phyloP scores from a whole-genome alignment of 37 sponge, comb jelly and placozoan genomes.

The Ianthella basta region DNA sequence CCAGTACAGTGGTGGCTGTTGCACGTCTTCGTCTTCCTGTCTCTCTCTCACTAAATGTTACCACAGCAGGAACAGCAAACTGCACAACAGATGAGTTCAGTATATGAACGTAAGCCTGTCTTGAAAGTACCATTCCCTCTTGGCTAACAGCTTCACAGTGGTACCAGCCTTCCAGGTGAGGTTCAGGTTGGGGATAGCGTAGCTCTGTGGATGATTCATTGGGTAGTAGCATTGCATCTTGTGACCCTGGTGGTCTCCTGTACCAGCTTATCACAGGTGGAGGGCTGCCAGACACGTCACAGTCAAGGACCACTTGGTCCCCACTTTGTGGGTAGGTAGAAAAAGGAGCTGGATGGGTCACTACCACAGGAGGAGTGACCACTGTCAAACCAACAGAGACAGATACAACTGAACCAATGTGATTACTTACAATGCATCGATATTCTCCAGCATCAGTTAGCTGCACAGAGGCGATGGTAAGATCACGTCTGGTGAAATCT shows the following conservation, averaged over 20 bases:
- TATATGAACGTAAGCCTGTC: not conserved
- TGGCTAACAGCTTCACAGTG: not conserved
- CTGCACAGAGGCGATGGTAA: not conserved
- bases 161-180: not conserved
- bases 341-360: not conserved
- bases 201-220: not conserved
- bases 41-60: not conserved
- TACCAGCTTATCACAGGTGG: constrained; percentile 10
- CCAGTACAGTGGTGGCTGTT: not conserved
- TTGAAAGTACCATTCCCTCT: not conserved
- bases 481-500: not conserved
- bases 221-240: not conserved
- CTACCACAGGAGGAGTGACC: not conserved
- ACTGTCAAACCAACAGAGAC: not conserved
- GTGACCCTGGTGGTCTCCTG: not conserved
- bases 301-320: not conserved
- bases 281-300: not conserved
- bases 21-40: not conserved
- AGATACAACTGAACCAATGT: not conserved
- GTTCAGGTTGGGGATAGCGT: not conserved
- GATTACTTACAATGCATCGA: constrained; percentile 11
- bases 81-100: constrained; percentile 20
- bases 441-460: constrained; percentile 6
- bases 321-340: constrained; percentile 9
- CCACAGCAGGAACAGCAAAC: constrained; percentile 17